Base-by-base conservation (phyloP, 2,888 invertebrate species). In the Dryocosmus kuriphilus region DNA sequence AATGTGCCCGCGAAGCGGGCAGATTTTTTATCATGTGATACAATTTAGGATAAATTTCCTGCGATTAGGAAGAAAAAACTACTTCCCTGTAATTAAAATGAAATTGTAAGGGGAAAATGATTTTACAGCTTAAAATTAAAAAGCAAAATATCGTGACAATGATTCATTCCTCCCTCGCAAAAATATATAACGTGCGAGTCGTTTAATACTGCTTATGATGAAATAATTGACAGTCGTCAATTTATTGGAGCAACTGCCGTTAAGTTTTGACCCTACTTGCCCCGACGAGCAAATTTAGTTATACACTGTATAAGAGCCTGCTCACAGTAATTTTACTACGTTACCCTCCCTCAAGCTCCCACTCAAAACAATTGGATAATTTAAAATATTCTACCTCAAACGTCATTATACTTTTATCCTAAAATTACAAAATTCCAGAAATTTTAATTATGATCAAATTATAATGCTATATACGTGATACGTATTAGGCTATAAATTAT, bases 271-370 rank as follows among this genome's bases (percentile, higher is more conserved):
- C 83, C 81, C 84, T 82, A 79, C 80, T 85, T 83, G 85, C 80
- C 82, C 82, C 82, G 83, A 84, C 83, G 83, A 85, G 83, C 85
- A 85, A 86, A 86, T 87, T 87, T 86, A 87, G 86, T 87, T 86
- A 86, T 61, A 79, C 74, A 79, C 67, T 80, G 67, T 75, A 67
- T 77, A 77, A 81, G 80, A 79, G 80, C 81, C 82, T 84, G 83
- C 82, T 81, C 82, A 78, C 77, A 74, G 63, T 65, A 76, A 62
- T 65, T 51, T 32, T 79, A 77, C 73, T n/a, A 46, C 61, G 41
- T 77, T 62, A 76, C 57, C 80, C 78, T 62, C 79, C 80, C 77
- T 77, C 57, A 76, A 46, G 79, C 79, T 62, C 79, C 80, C 78
- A 80, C 79, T 77, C 78, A 78, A 80, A 82, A 83, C 81, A 81